Percentiles rank a stretch among this genome's conserved stretches.
Conservation (phyloP, 2,113 vertebrate genomes). For the Phyllopteryx taeniolatus region DNA sequence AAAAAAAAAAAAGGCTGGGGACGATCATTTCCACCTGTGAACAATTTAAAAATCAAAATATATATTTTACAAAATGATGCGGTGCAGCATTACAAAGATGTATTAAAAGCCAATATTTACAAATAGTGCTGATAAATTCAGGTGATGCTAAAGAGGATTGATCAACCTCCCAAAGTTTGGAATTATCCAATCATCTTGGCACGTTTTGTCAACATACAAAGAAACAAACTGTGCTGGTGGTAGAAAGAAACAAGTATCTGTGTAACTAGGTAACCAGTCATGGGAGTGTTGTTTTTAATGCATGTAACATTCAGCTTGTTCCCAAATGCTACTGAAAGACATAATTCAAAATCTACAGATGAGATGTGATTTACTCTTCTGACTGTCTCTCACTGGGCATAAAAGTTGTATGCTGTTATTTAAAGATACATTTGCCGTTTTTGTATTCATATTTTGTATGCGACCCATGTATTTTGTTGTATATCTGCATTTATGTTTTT, state of each 20-base stretch:
- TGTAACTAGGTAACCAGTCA: not conserved
- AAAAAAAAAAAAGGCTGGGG: slow-evolving; percentile 32
- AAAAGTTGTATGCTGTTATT: not conserved
- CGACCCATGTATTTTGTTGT: slow-evolving; percentile 7
- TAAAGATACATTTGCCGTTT: not conserved
- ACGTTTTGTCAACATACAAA: slow-evolving; percentile 25
- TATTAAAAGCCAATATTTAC: slow-evolving; percentile 60
- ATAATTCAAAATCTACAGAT: slow-evolving; percentile 13
- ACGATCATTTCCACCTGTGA: slow-evolving; percentile 7
- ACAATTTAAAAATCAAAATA: not conserved
- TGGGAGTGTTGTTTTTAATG: not conserved
- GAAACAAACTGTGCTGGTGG: slow-evolving; percentile 47
- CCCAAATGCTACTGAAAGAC: slow-evolving; percentile 5
- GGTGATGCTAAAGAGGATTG: slow-evolving; percentile 2
- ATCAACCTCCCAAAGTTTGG: slow-evolving; percentile 10
- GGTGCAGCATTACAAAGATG: slow-evolving; percentile 50
- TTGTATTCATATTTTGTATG: not conserved
- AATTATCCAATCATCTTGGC: slow-evolving; percentile 10
- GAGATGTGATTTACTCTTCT: slow-evolving; percentile 20
- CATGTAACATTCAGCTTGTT: not conserved
- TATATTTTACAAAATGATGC: slow-evolving; percentile 38
- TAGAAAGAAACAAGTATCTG: slow-evolving; percentile 34
- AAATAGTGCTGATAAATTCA: slow-evolving; percentile 13
- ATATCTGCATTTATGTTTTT: slow-evolving; percentile 23
- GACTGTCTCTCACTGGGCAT: slow-evolving; percentile 4